phyloP scores from a whole-genome alignment of 2,888 invertebrate genomes.

The Microctonus brassicae region DNA sequence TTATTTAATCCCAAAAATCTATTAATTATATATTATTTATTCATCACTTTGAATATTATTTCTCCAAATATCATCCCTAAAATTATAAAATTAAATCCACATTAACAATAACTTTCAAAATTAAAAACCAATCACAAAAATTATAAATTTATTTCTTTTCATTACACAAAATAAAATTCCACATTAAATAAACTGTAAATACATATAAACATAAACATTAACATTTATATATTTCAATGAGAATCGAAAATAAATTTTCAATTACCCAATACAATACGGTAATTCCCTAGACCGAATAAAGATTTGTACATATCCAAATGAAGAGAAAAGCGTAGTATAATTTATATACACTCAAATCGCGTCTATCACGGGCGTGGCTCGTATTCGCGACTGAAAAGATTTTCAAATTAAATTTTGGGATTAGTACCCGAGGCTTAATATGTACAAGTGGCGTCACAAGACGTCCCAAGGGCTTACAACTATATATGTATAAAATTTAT shows the following conservation, averaged over 20 bases:
- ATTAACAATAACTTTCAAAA: too few species aligned
- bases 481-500: not conserved
- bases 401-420: conserved; percentile 69
- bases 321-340: conserved; percentile 27
- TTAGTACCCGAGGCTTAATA: conserved; percentile 67
- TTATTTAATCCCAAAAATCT: too few species aligned
- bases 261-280: conserved; percentile 66
- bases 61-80: too few species aligned
- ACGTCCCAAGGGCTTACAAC: conserved; percentile 66
- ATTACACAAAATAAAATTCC: not conserved
- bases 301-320: conserved; percentile 39
- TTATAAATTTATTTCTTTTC: too few species aligned
- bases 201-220: too few species aligned
- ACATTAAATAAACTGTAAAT: not conserved
- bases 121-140: too few species aligned
- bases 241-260: conserved; percentile 63
- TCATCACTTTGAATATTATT: too few species aligned
- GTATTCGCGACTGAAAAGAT: conserved; percentile 63
- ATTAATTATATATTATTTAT: too few species aligned
- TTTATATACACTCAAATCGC: not conserved
- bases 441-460: conserved; percentile 60
- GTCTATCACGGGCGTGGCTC: conserved; percentile 34
- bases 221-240: too few species aligned
- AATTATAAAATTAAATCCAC: too few species aligned
- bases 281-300: conserved; percentile 66